Percentiles rank a stretch among this genome's conserved stretches.
Conservation (phyloP, 2,888 invertebrate species). For the Melanophora roralis region DNA sequence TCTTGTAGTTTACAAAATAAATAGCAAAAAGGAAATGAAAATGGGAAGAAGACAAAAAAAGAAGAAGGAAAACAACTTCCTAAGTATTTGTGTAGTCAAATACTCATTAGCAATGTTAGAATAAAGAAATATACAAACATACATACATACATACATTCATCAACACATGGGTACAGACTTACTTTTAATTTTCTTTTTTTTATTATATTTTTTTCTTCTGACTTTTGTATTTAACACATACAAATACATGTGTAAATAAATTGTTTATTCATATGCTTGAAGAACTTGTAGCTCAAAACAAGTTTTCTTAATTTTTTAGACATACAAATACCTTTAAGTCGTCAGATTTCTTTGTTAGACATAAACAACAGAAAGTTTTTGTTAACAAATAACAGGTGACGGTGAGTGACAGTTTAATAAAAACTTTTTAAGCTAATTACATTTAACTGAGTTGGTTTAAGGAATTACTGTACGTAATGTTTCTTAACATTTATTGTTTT, state of each 20-base stretch:
- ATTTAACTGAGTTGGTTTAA: not conserved
- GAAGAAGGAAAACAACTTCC: not conserved
- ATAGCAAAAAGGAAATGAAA: not conserved
- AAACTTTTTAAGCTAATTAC: not conserved
- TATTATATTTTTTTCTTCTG: not conserved
- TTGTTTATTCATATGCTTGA: not conserved
- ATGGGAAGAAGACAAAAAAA: not conserved
- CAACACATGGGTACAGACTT: not conserved
- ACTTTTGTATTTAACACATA: not conserved
- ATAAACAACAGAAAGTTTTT: too few species aligned
- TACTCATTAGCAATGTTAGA: slow-evolving; percentile 55
- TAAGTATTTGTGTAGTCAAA: slow-evolving; percentile 44
- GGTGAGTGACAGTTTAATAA: slow-evolving; percentile 2
- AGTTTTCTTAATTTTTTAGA: not conserved
- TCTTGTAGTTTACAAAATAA: not conserved
- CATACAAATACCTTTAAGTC: slow-evolving; percentile 6
- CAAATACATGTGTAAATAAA: not conserved
- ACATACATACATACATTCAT: not conserved
- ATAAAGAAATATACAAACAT: slow-evolving; percentile 19
- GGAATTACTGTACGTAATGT: too few species aligned
- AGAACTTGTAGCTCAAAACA: not conserved
- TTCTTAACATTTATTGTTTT: too few species aligned
- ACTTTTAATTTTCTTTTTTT: slow-evolving; percentile 31
- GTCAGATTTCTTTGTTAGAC: not conserved
- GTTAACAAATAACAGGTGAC: slow-evolving; percentile 10